Percentiles rank a stretch among this genome's conserved stretches.
These are phyloP conservation scores for Himantopus leucocephalus DNA, from an alignment of 2,113 vertebrate species.

Conservation along the genomic window DNA sequence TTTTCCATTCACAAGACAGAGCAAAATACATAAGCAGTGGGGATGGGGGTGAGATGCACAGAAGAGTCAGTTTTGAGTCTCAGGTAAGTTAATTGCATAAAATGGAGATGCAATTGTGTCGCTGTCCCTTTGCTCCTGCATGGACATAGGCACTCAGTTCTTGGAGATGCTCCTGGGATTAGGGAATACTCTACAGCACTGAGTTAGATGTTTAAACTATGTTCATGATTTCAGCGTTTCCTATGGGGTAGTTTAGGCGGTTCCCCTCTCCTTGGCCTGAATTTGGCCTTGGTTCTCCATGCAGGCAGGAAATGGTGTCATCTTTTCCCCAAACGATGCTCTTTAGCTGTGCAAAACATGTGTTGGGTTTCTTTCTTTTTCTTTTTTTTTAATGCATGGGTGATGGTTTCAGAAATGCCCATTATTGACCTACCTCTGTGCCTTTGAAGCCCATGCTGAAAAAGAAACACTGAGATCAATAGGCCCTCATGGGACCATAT, in stretches of 20 bases:
- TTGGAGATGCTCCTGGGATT: not conserved
- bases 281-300: not conserved
- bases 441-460: not conserved
- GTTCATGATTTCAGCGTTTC: not conserved
- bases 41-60: not conserved
- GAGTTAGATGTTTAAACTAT: not conserved
- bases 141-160: not conserved
- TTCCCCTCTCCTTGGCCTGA: not conserved
- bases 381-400: not conserved
- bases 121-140: not conserved
- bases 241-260: not conserved
- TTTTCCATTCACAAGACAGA: not conserved
- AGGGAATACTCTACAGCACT: not conserved
- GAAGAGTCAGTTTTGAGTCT: not conserved
- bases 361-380: not conserved
- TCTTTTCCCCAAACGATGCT: not conserved
- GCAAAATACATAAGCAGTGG: not conserved
- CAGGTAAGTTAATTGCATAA: not conserved
- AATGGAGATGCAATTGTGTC: not conserved
- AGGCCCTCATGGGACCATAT: not conserved
- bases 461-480: not conserved
- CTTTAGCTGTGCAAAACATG: not conserved
- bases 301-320: not conserved
- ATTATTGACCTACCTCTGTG: not conserved
- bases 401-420: not conserved